A percentile compares a stretch with the other conserved stretches of the same genome.
Evolutionary conservation across 1,140 invertebrate species (phyloP).

Genomic region (Lycorma delicatula): DNA sequence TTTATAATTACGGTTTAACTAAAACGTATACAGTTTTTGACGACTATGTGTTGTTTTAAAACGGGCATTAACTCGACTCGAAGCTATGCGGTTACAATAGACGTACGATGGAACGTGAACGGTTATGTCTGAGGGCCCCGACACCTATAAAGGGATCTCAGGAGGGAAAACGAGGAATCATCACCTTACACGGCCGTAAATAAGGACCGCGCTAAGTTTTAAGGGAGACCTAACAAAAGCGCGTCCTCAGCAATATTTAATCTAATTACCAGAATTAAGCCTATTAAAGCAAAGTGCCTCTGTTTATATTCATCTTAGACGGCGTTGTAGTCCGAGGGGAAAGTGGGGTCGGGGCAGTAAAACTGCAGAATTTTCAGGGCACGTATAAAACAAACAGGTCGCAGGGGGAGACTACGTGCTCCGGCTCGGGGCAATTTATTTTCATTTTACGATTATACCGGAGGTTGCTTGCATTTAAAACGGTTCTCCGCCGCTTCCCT

Average conservation of each 20-base stretch:
- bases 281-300: conserved; percentile 18
- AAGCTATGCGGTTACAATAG: too few species aligned
- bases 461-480: conserved; percentile 6
- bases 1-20: too few species aligned
- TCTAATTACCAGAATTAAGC: conserved; percentile 20
- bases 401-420: conserved; percentile 8
- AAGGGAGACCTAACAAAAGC: background rate
- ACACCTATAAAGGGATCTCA: too few species aligned
- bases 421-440: conserved; percentile 11
- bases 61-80: too few species aligned
- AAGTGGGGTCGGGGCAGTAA: background rate
- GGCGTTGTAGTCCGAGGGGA: background rate
- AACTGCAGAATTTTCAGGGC: conserved; percentile 11
- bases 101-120: too few species aligned
- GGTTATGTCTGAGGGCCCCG: too few species aligned
- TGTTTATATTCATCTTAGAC: conserved; percentile 14
- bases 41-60: too few species aligned
- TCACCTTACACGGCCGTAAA: conserved; percentile 4
- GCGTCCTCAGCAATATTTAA: conserved; percentile 8
- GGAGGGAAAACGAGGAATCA: too few species aligned
- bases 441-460: conserved; percentile 15
- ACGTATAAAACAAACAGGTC: conserved; percentile 17
- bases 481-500: background rate
- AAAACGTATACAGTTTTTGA: too few species aligned
- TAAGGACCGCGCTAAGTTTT: conserved; percentile 2